Conservation (phyloP, 2,888 invertebrate genomes). For the Griposia aprilina region DNA sequence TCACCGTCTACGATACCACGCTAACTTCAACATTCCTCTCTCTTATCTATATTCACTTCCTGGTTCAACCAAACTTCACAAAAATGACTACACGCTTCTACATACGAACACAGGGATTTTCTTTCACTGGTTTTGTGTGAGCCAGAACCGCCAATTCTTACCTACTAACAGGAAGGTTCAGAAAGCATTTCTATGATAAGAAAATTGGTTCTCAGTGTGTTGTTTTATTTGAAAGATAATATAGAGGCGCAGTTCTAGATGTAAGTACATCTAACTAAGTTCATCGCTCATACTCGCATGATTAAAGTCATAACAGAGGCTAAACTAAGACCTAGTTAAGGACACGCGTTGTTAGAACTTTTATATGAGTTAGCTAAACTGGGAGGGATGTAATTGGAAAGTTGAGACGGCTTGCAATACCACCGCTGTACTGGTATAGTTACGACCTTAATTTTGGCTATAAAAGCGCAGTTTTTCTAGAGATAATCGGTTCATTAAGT, state of each 20-base stretch:
- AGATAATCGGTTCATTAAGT: conserved; percentile 64
- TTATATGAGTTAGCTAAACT: conserved; percentile 88
- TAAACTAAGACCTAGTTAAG: conserved; percentile 74
- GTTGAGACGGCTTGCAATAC: conserved; percentile 81
- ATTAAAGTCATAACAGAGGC: conserved; percentile 68
- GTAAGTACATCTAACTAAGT: conserved; percentile 11
- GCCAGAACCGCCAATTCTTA: no score
- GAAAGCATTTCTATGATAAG: neutral
- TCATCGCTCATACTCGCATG: conserved; percentile 39
- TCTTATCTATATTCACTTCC: no score
- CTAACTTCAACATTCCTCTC: no score
- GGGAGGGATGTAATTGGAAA: conserved; percentile 89
- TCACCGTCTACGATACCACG: no score
- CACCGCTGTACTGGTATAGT: conserved; percentile 72
- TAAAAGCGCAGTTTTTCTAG: conserved; percentile 75
- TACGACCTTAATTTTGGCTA: conserved; percentile 80
- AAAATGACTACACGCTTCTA: no score
- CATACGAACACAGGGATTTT: no score
- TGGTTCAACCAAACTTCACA: no score
- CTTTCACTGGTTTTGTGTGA: no score
- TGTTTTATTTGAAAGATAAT: conserved; percentile 10
- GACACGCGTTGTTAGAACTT: conserved; percentile 85
- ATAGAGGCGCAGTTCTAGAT: neutral
- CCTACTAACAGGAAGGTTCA: neutral
- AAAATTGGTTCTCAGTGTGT: neutral